These are phyloP conservation scores for Lasioglossum calceatum DNA, from an alignment of 2,888 invertebrate species.

Conservation along the genomic window DNA sequence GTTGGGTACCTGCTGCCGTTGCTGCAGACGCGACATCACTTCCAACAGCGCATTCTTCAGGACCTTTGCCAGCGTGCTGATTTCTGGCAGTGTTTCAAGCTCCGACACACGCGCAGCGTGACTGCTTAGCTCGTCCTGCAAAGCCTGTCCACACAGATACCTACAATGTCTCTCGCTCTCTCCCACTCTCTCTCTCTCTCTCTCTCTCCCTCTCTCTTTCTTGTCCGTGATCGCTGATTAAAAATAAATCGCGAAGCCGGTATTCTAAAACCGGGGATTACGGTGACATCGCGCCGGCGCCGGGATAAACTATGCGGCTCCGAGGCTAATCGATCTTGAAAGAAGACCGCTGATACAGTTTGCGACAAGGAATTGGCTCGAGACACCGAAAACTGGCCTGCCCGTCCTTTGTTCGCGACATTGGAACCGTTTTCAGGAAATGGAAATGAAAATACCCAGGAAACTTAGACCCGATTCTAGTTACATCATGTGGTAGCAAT, in stretches of 20 bases:
- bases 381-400: not conserved
- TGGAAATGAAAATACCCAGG: not conserved
- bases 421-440: not conserved
- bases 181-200: not conserved
- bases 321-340: constrained; percentile 1
- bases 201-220: not conserved
- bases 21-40: constrained; percentile 74
- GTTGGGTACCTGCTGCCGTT: constrained; percentile 83
- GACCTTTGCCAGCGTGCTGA: constrained; percentile 76
- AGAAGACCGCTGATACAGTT: not conserved
- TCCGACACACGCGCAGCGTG: constrained; percentile 77
- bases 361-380: constrained; percentile 8
- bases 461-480: not conserved
- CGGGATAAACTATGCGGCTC: not conserved
- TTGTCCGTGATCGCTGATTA: constrained; percentile 24
- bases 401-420: not conserved
- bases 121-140: constrained; percentile 78
- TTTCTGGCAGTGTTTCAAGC: constrained; percentile 80
- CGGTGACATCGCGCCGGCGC: constrained; percentile 12
- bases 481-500: not conserved
- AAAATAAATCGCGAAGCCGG: constrained; percentile 29
- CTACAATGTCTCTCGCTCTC: not conserved
- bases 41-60: constrained; percentile 79
- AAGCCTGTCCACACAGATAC: constrained; percentile 70
- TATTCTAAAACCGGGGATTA: constrained; percentile 38